These are phyloP conservation scores for Nudaria mundana DNA, from an alignment of 2,888 invertebrate species.

Conservation along the genomic window DNA sequence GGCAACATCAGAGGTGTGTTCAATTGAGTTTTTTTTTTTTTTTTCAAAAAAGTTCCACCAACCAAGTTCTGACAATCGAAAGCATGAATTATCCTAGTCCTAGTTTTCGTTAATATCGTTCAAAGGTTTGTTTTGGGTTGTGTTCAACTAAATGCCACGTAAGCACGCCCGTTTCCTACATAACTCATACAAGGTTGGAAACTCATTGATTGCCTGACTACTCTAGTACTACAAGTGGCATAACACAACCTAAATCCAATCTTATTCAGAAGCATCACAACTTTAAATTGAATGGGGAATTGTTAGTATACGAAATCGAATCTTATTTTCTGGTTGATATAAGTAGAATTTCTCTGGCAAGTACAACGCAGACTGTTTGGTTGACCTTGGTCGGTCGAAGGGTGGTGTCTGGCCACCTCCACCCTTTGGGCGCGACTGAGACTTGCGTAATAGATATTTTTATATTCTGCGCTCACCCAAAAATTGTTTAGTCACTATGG, in stretches of 20 bases:
- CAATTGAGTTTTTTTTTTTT: too few relatives aligned
- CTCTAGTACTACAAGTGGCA: slow-evolving; percentile 41
- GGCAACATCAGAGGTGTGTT: too few relatives aligned
- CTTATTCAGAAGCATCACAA: slow-evolving; percentile 26
- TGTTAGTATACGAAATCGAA: slow-evolving; percentile 25
- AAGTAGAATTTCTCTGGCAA: slow-evolving; percentile 32
- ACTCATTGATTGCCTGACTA: slow-evolving; percentile 65
- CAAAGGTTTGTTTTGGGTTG: too few relatives aligned
- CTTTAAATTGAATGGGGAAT: slow-evolving; percentile 24
- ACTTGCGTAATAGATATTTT: slow-evolving; percentile 73
- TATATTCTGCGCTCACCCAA: slow-evolving; percentile 42
- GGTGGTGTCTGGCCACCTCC: slow-evolving; percentile 55
- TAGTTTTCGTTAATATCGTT: slow-evolving; percentile 19
- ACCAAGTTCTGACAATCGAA: too few relatives aligned
- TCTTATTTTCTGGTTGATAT: slow-evolving; percentile 21
- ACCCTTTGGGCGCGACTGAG: slow-evolving; percentile 47
- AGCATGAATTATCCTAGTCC: too few relatives aligned
- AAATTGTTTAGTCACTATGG: slow-evolving; percentile 42
- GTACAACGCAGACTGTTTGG: slow-evolving; percentile 40
- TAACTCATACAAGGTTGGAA: slow-evolving; percentile 60
- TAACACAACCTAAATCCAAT: slow-evolving; percentile 29
- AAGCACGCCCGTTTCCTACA: slow-evolving; percentile 45
- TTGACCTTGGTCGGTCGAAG: slow-evolving; percentile 67
- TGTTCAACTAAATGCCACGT: slow-evolving; percentile 49
- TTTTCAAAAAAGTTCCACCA: too few relatives aligned